Conservation (phyloP, 1,140 invertebrate species). For the Callitettix versicolor region DNA sequence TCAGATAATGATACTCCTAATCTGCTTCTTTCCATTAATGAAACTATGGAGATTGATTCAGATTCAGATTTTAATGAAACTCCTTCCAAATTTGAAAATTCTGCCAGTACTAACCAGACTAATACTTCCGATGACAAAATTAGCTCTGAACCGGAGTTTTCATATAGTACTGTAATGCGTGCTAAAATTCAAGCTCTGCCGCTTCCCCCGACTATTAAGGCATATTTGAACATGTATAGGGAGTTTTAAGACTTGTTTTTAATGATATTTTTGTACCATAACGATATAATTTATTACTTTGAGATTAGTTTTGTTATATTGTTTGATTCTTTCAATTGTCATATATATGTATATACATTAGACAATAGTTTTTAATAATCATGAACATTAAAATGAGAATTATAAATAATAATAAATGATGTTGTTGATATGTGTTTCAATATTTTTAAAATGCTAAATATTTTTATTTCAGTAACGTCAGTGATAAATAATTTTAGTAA, state of each 20-base stretch:
- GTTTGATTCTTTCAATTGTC: too few relatives aligned
- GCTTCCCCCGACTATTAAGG: constrained; percentile 41
- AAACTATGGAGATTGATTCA: not conserved
- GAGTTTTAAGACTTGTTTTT: constrained; percentile 27
- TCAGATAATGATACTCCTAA: not conserved
- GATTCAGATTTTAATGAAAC: not conserved
- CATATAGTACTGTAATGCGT: constrained; percentile 33
- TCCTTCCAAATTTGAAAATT: not conserved
- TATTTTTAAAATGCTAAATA: too few relatives aligned
- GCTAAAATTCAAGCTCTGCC: constrained; percentile 42
- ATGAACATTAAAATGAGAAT: too few relatives aligned
- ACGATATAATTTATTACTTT: too few relatives aligned
- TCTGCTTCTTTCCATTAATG: constrained; percentile 15
- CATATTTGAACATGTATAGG: constrained; percentile 43
- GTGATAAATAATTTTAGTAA: too few relatives aligned
- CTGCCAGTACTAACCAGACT: constrained; percentile 5
- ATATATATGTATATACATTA: too few relatives aligned
- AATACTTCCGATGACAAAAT: constrained; percentile 14
- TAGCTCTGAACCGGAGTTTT: constrained; percentile 23
- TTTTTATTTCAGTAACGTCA: too few relatives aligned
- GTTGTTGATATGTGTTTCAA: too few relatives aligned
- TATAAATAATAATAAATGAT: too few relatives aligned
- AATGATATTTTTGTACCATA: not conserved
- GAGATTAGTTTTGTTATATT: too few relatives aligned
- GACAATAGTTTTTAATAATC: too few relatives aligned